phyloP scores from a whole-genome alignment of 2,113 vertebrate species.

The Hucho hucho region DNA sequence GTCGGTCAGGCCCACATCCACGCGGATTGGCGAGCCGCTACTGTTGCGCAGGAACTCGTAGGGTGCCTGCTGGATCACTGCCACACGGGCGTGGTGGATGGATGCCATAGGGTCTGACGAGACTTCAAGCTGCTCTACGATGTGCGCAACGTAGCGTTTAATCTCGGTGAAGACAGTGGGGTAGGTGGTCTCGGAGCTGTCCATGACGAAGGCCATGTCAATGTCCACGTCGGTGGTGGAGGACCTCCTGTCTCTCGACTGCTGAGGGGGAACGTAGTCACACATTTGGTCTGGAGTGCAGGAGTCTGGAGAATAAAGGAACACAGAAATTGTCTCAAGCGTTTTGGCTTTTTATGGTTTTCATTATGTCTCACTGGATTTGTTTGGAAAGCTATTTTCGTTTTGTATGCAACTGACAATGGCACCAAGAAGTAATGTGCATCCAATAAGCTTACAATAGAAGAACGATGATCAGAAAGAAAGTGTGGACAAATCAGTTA shows the following conservation, averaged over 20 bases:
- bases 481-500: neutral
- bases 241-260: constrained; percentile 76
- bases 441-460: constrained; percentile 6
- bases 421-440: neutral
- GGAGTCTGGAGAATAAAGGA: constrained; percentile 71
- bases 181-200: constrained; percentile 88
- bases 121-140: constrained; percentile 82
- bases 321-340: constrained; percentile 1
- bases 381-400: neutral
- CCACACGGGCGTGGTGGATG: constrained; percentile 82
- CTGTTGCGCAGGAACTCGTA: constrained; percentile 75
- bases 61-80: constrained; percentile 87
- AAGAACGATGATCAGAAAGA: no score
- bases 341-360: neutral
- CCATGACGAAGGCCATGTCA: constrained; percentile 88
- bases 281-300: constrained; percentile 79
- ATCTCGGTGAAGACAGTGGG: constrained; percentile 84
- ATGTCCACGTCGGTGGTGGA: constrained; percentile 81
- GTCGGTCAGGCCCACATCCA: constrained; percentile 84
- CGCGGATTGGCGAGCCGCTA: constrained; percentile 73
- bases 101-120: constrained; percentile 80
- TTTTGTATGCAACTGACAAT: neutral
- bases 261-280: constrained; percentile 52
- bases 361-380: neutral
- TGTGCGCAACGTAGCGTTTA: constrained; percentile 83